Base-by-base conservation (phyloP, 2,888 invertebrate species). In the Dicroscelio sp. region DNA sequence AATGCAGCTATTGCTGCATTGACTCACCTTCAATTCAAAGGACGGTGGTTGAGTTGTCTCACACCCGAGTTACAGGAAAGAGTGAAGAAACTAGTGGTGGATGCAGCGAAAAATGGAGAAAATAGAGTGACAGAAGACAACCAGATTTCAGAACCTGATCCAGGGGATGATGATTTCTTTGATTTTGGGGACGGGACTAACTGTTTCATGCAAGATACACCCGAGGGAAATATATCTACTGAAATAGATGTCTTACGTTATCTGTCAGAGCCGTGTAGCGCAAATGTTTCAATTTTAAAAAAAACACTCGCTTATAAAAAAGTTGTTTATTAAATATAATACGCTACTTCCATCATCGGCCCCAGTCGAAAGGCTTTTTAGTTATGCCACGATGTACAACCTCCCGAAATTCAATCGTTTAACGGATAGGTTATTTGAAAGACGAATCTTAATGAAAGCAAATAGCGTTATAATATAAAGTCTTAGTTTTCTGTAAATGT, bases 1-100 rank as follows among this genome's bases (percentile, higher is more conserved):
- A 60, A 73, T 20, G 71, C 84, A 33, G 69, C 35, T 27, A 73
- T 71, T 43, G 73, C 73, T 60, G 23, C 84, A 27, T 20, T 63
- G n/a, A 35, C 43, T 38, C 69, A 73, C 27, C 73, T 48, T 17
- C 12, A 17, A 23, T 58, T 84, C 20, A 71, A 73, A 75, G 38
- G 17, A 0, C 30, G 58, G 6, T 71, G 58, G 71, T 6, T 58
- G 27, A 52, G 2, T 31, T 73, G 52, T 31, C 1, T 73, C 2
- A 1, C 48, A 17, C 3, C 6, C 12, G 52, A 73, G 23, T 52
- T 43, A 25, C 38, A 69, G 4, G 69, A 14, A 25, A 69, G 43
- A 43, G 30, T 25, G 20, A 69, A 69, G 31, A 3, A 69, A n/a
- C 3, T 31, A 2, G 12, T 83, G 3, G 25, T 58, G 12, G 58